Percentiles rank a stretch among this genome's conserved stretches.
Evolutionary conservation across 2,888 invertebrate species (phyloP).

Genomic region (Polydrusus tereticollis): DNA sequence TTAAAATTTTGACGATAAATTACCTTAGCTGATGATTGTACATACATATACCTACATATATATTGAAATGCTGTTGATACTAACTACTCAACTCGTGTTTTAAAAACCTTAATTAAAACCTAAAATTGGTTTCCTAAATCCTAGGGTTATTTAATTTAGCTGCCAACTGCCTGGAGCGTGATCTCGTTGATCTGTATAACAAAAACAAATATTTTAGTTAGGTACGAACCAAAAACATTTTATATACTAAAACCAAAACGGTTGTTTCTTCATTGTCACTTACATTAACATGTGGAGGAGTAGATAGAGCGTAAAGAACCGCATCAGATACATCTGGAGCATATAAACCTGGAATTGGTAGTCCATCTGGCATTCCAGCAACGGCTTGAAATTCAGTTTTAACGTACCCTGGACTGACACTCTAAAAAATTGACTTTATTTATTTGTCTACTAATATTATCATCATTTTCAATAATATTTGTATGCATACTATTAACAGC

Average conservation of each 20-base stretch:
- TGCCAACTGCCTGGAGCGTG: neutral
- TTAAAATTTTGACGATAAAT: no score
- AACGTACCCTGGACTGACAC: conserved; percentile 55
- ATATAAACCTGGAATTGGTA: conserved; percentile 33
- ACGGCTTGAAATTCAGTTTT: conserved; percentile 48
- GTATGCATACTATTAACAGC: no score
- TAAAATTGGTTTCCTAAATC: no score
- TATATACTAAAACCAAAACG: no score
- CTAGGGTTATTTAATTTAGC: neutral
- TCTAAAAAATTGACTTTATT: conserved; percentile 47
- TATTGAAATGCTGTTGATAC: no score
- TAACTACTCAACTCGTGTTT: no score
- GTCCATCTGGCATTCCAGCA: neutral
- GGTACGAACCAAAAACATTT: no score
- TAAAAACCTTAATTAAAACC: no score
- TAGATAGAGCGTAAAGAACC: conserved; percentile 51
- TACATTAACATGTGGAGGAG: conserved; percentile 54
- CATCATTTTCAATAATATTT: neutral
- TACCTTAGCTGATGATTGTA: no score
- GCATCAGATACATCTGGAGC: conserved; percentile 53
- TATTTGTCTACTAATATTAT: neutral
- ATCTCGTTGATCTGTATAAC: neutral
- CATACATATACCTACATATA: no score
- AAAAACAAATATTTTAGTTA: neutral
- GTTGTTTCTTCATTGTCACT: no score